These are phyloP conservation scores for Panagrolaimus sp. DNA, from an alignment of 1,140 invertebrate genomes.

Conservation along the genomic window DNA sequence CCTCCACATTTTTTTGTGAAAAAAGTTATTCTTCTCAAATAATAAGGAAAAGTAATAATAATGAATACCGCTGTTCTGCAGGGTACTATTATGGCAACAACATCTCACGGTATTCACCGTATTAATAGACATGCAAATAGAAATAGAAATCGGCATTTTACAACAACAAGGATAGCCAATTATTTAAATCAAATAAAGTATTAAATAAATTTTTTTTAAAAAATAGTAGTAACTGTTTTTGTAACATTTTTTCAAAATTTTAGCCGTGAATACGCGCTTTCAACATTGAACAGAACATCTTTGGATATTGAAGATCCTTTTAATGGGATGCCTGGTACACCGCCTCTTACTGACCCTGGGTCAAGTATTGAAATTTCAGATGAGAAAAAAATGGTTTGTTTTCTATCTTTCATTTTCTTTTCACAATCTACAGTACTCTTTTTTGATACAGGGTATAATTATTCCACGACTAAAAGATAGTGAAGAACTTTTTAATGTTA, in stretches of 20 bases:
- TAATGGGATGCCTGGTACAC: not conserved
- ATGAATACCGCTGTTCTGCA: conserved; percentile 48
- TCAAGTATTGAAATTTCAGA: too few relatives aligned
- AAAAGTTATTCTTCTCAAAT: too few relatives aligned
- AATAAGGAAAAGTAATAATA: not conserved
- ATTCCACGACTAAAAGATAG: not conserved
- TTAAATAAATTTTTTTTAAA: not conserved
- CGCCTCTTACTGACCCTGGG: too few relatives aligned
- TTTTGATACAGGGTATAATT: conserved; percentile 3
- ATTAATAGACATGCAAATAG: conserved; percentile 42
- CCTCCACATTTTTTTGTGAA: too few relatives aligned
- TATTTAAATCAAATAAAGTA: conserved; percentile 4
- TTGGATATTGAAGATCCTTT: not conserved
- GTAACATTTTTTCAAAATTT: conserved; percentile 14
- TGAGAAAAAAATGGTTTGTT: too few relatives aligned
- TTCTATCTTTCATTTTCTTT: too few relatives aligned
- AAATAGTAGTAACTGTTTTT: not conserved
- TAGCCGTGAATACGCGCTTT: conserved; percentile 9
- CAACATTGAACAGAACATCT: not conserved
- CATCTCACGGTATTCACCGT: conserved; percentile 41
- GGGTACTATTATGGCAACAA: conserved; percentile 45
- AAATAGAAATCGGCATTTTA: not conserved
- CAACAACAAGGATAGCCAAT: not conserved
- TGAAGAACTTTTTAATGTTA: conserved; percentile 36
- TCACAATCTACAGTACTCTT: not conserved